Evolutionary conservation across 2,888 invertebrate species (phyloP), one percentile per base, ranked within the genome.

Genomic region (Galeruca laticollis): DNA sequence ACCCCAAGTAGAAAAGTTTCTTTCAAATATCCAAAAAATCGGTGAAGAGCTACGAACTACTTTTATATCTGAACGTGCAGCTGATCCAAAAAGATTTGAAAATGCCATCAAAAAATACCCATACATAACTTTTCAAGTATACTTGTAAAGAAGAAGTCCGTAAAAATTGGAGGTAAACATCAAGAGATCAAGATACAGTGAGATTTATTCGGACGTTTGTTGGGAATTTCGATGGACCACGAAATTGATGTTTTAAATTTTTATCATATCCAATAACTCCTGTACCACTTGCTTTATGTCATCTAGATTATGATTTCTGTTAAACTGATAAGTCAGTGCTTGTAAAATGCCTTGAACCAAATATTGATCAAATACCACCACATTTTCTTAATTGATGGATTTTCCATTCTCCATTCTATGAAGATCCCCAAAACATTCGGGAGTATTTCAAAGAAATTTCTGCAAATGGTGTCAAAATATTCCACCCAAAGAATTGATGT

Each of bases 381-480:
- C n/a, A n/a, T n/a, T n/a, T n/a, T n/a, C 77, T 10, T 77, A 21
- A 68, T 77, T 64, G 78, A 77, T 74, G 78, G 76, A 9, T 78
- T 78, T 65, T 75, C 74, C 43, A 40, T 79, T 11, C 64, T 79
- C 1, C 75, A 79, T 70, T 62, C 74, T 0, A 75, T 77, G 71
- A 75, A 77, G 51, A 68, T 73, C 0, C 72, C 71, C 10, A 71
- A 60, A 70, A 75, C 67, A 11, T 71, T 72, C 43, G 69, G 63
- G 15, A 69, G 49, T 37, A 69, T 69, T 63, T 68, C 68, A 1
- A 68, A 68, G 33, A 75, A 74, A 71, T 26, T 75, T 13, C 20
- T 74, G 15, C 74, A 71, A 74, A 73, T 71, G 59, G 37, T 74
- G 57, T 37, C 71, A 10, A 59, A 69, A 61, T 63, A 49, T 62